phyloP scores from a whole-genome alignment of 2,888 invertebrate species.

The Orthosia cruda region DNA sequence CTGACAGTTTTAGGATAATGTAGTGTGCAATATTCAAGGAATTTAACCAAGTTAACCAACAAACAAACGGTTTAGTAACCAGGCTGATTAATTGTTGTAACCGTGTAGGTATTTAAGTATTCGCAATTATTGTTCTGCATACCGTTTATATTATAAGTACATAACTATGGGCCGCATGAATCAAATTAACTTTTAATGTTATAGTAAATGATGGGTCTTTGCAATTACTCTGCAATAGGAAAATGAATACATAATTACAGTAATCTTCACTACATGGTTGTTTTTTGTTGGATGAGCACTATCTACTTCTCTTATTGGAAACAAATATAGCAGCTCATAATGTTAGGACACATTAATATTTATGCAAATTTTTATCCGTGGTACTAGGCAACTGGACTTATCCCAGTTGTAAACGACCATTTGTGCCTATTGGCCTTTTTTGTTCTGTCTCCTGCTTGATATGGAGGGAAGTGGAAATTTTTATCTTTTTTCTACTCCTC shows the following conservation, averaged over 20 bases:
- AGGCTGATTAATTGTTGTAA: conserved; percentile 27
- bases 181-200: conserved; percentile 47
- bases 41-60: conserved; percentile 39
- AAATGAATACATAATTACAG: background rate
- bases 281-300: background rate
- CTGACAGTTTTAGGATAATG: conserved; percentile 46
- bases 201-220: conserved; percentile 25
- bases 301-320: background rate
- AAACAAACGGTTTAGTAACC: conserved; percentile 21
- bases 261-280: background rate
- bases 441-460: too few species aligned
- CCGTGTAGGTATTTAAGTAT: conserved; percentile 36
- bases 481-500: too few species aligned
- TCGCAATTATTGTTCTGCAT: conserved; percentile 72
- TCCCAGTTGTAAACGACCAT: too few species aligned
- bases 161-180: conserved; percentile 56
- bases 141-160: conserved; percentile 50
- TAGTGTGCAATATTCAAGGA: conserved; percentile 41
- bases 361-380: too few species aligned
- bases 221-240: conserved; percentile 9
- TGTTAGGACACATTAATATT: too few species aligned
- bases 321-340: too few species aligned
- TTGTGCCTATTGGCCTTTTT: too few species aligned
- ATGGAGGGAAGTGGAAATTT: too few species aligned
- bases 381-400: too few species aligned